Evolutionary conservation across 35 echinoderm and acorn worm species (phyloP).

Genomic region (Patiria miniata): DNA sequence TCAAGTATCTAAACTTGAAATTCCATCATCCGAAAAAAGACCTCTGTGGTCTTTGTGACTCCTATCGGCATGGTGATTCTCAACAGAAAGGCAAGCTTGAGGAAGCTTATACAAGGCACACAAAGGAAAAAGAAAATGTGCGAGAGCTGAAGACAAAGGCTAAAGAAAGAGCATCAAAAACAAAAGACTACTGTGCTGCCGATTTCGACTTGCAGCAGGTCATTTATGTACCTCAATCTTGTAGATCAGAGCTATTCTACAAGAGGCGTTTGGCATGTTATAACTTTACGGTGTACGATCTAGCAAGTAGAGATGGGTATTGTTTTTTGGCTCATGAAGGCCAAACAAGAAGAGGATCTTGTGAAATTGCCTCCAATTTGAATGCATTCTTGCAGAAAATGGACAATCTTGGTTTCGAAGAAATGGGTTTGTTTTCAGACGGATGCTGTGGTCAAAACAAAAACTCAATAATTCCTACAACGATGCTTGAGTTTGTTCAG

Average conservation of each 20-base stretch:
- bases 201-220: constrained; percentile 77
- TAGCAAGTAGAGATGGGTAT: constrained; percentile 37
- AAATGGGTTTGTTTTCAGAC: constrained; percentile 57
- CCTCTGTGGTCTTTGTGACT: constrained; percentile 40
- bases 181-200: neutral
- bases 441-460: constrained; percentile 79
- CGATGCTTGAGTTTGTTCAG: constrained; percentile 28
- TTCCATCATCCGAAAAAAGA: constrained; percentile 60
- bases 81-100: neutral
- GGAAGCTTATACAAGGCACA: constrained; percentile 21
- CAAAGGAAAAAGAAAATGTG: constrained; percentile 41
- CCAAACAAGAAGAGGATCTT: constrained; percentile 9
- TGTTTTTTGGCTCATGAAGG: constrained; percentile 61
- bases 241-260: constrained; percentile 64
- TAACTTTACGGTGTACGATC: constrained; percentile 83
- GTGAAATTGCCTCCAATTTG: constrained; percentile 48
- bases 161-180: neutral
- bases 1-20: constrained; percentile 42
- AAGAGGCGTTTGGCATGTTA: constrained; percentile 58
- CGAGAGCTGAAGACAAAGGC: constrained; percentile 24
- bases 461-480: constrained; percentile 53
- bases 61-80: too few species aligned
- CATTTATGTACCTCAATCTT: constrained; percentile 55
- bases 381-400: neutral
- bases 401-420: neutral